Conservation (phyloP, 1,140 invertebrate genomes). For the Palaemon carinicauda region DNA sequence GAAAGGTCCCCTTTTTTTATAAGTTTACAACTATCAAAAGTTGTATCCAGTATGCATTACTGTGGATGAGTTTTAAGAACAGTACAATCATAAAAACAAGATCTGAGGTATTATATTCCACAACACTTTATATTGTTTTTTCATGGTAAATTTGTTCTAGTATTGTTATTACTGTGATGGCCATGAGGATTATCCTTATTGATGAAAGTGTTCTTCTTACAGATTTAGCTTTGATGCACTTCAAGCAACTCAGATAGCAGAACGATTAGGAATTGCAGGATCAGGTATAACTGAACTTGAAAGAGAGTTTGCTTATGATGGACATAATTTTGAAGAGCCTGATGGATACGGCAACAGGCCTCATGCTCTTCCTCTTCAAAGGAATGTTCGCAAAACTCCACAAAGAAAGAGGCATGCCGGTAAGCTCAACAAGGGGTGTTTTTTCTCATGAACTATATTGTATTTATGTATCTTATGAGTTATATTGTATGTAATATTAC, state of each 20-base stretch:
- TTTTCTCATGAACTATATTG: background rate
- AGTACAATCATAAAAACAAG: too few relatives aligned
- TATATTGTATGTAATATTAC: too few relatives aligned
- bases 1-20: too few relatives aligned
- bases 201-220: background rate
- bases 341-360: slow-evolving; percentile 22
- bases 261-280: slow-evolving; percentile 39
- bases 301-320: slow-evolving; percentile 30
- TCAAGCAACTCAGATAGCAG: slow-evolving; percentile 55
- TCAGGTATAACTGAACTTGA: slow-evolving; percentile 27
- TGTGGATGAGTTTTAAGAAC: too few relatives aligned
- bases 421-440: background rate
- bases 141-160: too few relatives aligned
- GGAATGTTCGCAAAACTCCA: slow-evolving; percentile 28
- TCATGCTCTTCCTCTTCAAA: slow-evolving; percentile 14
- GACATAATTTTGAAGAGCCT: slow-evolving; percentile 33
- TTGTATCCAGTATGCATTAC: too few relatives aligned
- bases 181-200: background rate
- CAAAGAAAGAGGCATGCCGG: background rate
- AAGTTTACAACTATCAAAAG: too few relatives aligned
- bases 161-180: too few relatives aligned
- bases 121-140: too few relatives aligned
- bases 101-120: too few relatives aligned
- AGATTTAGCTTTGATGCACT: slow-evolving; percentile 58
- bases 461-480: too few relatives aligned